Base-by-base conservation (phyloP, 2,888 invertebrate genomes). In the Empis livida region DNA sequence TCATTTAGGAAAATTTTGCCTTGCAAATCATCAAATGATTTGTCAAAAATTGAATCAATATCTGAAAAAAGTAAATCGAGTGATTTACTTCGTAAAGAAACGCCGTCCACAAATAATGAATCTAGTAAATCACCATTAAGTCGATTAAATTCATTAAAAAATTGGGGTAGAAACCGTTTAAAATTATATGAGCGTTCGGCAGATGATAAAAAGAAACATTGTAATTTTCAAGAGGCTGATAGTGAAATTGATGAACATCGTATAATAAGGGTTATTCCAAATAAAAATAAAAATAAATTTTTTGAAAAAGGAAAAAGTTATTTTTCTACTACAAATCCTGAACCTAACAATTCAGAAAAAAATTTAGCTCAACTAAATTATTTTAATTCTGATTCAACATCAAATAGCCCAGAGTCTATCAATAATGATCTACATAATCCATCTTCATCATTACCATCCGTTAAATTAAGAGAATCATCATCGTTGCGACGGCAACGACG, bases 111-210 rank as follows among this genome's bases (percentile, higher is more conserved):
- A 56, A 65, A 64, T 52, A 64, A 64, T 59, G 66, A 67, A 56
- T 65, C 63, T 51, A 64, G 68, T 15, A 68, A 68, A 56, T 63
- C 57, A 74, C 79, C 69, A 69, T 74, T 66, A 54, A 65, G 67
- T 10, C 62, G 68, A 27, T 84, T 90, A 65, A 85, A 86, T 65
- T 82, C 83, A 23, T 70, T 90, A 48, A 87, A 86, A 65, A 84
- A 86, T 62, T 90, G 89, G 89, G 86, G 89, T 48, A 82, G 82
- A 62, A 86, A 79, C 58, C 77, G 86, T 56, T 74, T 89, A 63
- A 78, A 77, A 64, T 13, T n/a, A 35, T 17, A 44, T 45, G 41
- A 32, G 64, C 72, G 67, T 67, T 77, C 71, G 60, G 71, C 66
- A 58, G 69, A 71, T 57, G 70, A 67, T 57, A 49, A 54, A 31